A percentile compares a stretch with the other conserved stretches of the same genome.
Conservation (phyloP, 1,140 invertebrate genomes). For the Caenorhabditis inopinata region DNA sequence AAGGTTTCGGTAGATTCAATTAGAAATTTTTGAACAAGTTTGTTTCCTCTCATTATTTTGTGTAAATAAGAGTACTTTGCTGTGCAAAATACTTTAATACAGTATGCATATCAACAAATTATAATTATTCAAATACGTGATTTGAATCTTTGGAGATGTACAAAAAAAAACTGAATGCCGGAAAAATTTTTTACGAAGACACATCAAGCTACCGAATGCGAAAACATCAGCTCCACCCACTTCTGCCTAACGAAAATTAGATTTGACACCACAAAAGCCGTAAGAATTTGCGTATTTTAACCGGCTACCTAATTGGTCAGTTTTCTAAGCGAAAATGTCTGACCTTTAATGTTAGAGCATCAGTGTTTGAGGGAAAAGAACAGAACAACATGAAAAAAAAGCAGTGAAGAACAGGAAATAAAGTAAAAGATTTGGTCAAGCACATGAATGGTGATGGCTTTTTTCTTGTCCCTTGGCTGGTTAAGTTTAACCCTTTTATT, state of each 20-base stretch:
- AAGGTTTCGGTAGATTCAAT: too few relatives aligned
- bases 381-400: background rate
- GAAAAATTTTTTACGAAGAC: too few relatives aligned
- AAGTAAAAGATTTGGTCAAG: background rate
- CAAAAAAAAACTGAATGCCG: too few relatives aligned
- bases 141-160: too few relatives aligned
- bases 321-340: background rate
- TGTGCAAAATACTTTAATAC: too few relatives aligned
- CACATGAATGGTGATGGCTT: conserved; percentile 23
- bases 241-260: background rate
- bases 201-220: background rate
- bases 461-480: background rate
- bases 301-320: conserved; percentile 11
- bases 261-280: conserved; percentile 18
- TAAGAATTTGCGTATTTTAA: too few relatives aligned
- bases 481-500: conserved; percentile 20
- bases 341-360: conserved; percentile 12
- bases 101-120: too few relatives aligned
- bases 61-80: too few relatives aligned
- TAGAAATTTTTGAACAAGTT: too few relatives aligned
- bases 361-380: too few relatives aligned
- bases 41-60: too few relatives aligned
- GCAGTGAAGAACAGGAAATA: background rate
- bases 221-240: background rate
- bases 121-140: too few relatives aligned